Evolutionary conservation across 92 coral and sea anemone species (phyloP).

Genomic region (Phymanthus crucifer): DNA sequence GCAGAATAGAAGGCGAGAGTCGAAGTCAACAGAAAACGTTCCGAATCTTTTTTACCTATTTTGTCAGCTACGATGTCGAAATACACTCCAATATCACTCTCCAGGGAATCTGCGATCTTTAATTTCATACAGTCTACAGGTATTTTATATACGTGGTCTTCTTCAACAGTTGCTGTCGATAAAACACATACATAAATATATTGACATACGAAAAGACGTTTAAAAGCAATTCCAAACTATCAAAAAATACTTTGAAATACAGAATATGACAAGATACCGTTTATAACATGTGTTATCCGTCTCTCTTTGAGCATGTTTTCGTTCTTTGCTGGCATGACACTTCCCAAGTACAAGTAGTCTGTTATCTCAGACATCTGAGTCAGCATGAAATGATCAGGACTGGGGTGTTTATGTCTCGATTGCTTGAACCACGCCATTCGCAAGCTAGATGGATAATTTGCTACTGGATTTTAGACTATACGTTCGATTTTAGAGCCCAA

Average conservation of each 20-base stretch:
- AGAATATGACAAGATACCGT: conserved; percentile 46
- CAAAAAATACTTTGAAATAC: neutral
- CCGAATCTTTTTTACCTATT: conserved; percentile 91
- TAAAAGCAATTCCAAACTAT: neutral
- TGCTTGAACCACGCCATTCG: neutral
- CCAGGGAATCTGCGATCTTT: conserved; percentile 66
- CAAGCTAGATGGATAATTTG: neutral
- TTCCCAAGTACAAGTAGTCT: conserved; percentile 73
- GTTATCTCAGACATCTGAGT: conserved; percentile 69
- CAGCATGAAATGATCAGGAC: conserved; percentile 42
- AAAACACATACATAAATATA: too few relatives aligned
- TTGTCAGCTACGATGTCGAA: conserved; percentile 91
- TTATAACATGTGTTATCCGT: conserved; percentile 77
- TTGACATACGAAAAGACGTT: neutral
- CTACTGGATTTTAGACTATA: neutral
- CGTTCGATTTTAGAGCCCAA: neutral
- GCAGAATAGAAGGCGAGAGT: too few relatives aligned
- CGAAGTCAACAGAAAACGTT: too few relatives aligned
- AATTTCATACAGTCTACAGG: conserved; percentile 63
- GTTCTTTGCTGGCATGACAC: conserved; percentile 68
- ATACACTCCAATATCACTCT: conserved; percentile 73
- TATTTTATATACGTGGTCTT: conserved; percentile 60
- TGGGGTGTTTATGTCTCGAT: too few relatives aligned
- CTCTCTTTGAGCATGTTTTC: conserved; percentile 62
- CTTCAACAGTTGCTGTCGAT: conserved; percentile 59